Percentiles rank a stretch among this genome's conserved stretches.
These are phyloP conservation scores for Dendroctonus ponderosae DNA, from an alignment of 1,140 invertebrate genomes.

Conservation along the genomic window DNA sequence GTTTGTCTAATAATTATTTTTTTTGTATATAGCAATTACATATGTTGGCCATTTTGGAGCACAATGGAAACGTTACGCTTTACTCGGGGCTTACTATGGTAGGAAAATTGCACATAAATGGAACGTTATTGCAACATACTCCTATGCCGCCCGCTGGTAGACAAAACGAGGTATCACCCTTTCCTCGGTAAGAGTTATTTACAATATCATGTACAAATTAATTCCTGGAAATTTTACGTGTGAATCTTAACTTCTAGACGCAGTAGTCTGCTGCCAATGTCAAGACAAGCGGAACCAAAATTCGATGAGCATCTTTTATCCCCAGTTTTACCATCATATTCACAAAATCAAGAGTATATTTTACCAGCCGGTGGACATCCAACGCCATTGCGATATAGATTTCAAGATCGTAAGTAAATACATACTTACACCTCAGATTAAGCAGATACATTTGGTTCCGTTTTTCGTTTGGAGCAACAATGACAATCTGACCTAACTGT, in stretches of 20 bases:
- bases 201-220: neutral
- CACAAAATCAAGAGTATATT: constrained; percentile 1
- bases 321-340: constrained; percentile 54
- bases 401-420: constrained; percentile 16
- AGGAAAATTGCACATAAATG: constrained; percentile 81
- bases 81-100: constrained; percentile 79
- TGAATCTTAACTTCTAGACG: constrained; percentile 40
- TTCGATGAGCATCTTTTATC: constrained; percentile 60
- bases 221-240: too few species aligned
- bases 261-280: constrained; percentile 63
- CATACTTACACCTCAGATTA: too few species aligned
- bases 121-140: constrained; percentile 62
- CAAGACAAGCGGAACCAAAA: constrained; percentile 53
- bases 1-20: neutral
- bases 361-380: constrained; percentile 5
- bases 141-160: constrained; percentile 58
- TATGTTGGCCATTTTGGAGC: constrained; percentile 81
- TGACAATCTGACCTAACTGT: too few species aligned
- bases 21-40: constrained; percentile 59
- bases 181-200: constrained; percentile 53
- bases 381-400: constrained; percentile 27
- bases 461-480: too few species aligned
- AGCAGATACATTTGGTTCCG: too few species aligned
- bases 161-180: constrained; percentile 59
- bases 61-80: constrained; percentile 73